Percentiles rank a stretch among this genome's conserved stretches.
These are phyloP conservation scores for Thripadectes ignobilis DNA, from an alignment of 2,797 vertebrate genomes.

Conservation along the genomic window DNA sequence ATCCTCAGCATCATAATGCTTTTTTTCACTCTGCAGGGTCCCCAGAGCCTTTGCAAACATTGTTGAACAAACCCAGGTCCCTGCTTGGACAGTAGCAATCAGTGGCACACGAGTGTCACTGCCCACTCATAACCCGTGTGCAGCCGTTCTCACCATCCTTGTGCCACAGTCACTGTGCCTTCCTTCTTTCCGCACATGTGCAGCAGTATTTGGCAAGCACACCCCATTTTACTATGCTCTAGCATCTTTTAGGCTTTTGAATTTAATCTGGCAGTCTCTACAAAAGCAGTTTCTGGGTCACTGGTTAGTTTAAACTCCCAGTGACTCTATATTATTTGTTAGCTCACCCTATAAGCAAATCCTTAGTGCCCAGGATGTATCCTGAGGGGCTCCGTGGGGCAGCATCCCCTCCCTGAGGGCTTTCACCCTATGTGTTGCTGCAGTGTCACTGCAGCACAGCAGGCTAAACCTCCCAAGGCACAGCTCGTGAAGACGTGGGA, in stretches of 20 bases:
- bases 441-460: fast-evolving
- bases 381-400: neutral
- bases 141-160: neutral
- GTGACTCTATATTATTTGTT: neutral
- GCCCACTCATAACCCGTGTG: neutral
- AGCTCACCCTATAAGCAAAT: neutral
- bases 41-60: neutral
- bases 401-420: neutral
- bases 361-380: neutral
- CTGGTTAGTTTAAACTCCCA: neutral
- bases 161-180: fast-evolving
- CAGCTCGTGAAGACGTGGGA: neutral
- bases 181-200: fast-evolving
- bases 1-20: neutral
- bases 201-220: neutral
- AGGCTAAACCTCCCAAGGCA: neutral
- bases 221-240: neutral
- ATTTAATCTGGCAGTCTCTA: neutral
- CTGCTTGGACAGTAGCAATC: neutral
- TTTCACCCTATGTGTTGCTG: fast-evolving
- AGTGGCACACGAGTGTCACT: neutral
- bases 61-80: neutral
- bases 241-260: neutral
- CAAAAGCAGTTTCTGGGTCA: neutral
- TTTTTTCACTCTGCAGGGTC: neutral